Conservation (phyloP, 2,113 vertebrate genomes). For the Eulacestoma nigropectus region DNA sequence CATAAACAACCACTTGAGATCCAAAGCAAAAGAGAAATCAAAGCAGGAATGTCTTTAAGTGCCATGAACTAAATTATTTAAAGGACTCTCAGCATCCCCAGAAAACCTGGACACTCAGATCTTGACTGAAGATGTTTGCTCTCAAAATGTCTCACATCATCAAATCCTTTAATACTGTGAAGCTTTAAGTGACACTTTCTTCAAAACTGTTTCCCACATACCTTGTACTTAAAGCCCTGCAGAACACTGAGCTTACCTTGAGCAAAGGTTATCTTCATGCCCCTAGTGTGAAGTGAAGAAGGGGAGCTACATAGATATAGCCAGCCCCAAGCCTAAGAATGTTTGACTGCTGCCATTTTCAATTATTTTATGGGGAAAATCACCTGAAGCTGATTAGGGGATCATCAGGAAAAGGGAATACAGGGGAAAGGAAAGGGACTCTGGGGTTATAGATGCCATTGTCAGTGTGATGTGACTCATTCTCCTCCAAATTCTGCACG, state of each 20-base stretch:
- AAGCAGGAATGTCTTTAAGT: background rate
- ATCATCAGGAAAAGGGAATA: background rate
- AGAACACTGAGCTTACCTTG: background rate
- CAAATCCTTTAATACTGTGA: background rate
- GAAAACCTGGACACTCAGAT: background rate
- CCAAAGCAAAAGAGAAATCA: background rate
- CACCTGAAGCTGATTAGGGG: background rate
- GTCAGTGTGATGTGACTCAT: background rate
- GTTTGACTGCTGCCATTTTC: background rate
- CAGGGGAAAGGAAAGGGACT: background rate
- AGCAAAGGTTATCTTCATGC: background rate
- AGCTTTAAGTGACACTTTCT: background rate
- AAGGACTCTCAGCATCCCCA: background rate
- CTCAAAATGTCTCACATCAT: background rate
- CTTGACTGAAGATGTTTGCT: background rate
- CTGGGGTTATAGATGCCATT: background rate
- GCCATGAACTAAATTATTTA: background rate
- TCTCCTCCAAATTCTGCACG: accelerated
- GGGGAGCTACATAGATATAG: background rate
- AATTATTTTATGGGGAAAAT: background rate
- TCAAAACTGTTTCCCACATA: background rate
- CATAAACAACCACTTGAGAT: background rate
- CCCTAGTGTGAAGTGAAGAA: background rate
- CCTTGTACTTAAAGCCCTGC: background rate
- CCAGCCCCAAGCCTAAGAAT: background rate